Base-by-base conservation (phyloP, 2,888 invertebrate species). In the Heliconius ethilla region DNA sequence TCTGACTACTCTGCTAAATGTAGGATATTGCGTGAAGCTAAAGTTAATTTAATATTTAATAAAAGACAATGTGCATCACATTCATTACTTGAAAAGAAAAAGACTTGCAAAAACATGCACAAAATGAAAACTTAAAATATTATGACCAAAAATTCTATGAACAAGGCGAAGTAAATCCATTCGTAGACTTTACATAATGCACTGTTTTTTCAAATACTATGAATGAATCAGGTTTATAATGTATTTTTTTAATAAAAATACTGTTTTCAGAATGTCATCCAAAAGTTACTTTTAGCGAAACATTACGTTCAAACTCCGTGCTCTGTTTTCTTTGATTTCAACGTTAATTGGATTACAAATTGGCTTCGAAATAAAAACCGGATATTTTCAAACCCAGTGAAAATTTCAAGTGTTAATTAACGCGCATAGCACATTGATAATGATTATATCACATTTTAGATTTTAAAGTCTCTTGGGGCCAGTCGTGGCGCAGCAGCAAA, bases 271-370 rank as follows among this genome's bases (percentile, higher is more conserved):
- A 25, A 25, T 18, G 62, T 62, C 74, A 45, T 74, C 74, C 45
- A 62, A 74, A 63, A 62, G 74, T 74, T 62, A 40, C 25, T 40
- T 59, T 74, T 45, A 74, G 74, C 63, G 40, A 73, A 74, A 74
- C 37, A 74, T 74, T 63, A 74, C 59, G 67, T 55, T 74, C 37
- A 67, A 74, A 69, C 73, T 74, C 45, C 51, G 59, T 15, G 27
- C 62, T 77, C 69, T 74, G 67, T 74, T 77, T 77, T 77, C 74
- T 77, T 77, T 77, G 66, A 74, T 55, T 77, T 74, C 59, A 69
- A 59, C 62, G 55, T 67, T 74, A 77, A 77, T 77, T 77, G 77
- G 77, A 77, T 75, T 62, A 63, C 77, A 70, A 77, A 75, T 75
- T 75, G 77, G 67, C 40, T 77, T 75, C 62, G 69, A 75, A 69